phyloP scores from a whole-genome alignment of 2,888 invertebrate genomes.

The Scelioninae gen. 1 region DNA sequence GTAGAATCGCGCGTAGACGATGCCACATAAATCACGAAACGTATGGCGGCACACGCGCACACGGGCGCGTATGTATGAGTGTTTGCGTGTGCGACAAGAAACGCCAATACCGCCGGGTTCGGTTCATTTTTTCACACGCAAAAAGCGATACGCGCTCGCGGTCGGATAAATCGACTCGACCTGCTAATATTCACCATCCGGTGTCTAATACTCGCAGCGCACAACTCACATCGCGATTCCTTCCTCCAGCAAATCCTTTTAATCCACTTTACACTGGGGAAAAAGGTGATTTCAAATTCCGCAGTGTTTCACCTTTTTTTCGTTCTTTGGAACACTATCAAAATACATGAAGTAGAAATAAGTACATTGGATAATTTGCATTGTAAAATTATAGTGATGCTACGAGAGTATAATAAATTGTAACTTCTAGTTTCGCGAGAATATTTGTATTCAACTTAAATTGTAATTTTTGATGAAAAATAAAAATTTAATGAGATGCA shows the following conservation, averaged over 20 bases:
- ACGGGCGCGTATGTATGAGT: conserved; percentile 1
- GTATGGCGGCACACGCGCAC: conserved; percentile 17
- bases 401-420: too few species aligned
- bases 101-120: conserved; percentile 16
- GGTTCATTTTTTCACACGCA: conserved; percentile 33
- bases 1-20: conserved; percentile 43
- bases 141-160: conserved; percentile 23
- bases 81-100: conserved; percentile 13
- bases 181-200: conserved; percentile 2
- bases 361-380: too few species aligned
- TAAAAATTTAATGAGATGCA: too few species aligned
- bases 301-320: too few species aligned
- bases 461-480: too few species aligned
- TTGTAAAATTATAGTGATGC: too few species aligned
- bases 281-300: background rate
- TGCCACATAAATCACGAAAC: conserved; percentile 55
- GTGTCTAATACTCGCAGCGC: conserved; percentile 3
- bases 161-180: conserved; percentile 15
- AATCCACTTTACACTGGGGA: conserved; percentile 2
- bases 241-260: conserved; percentile 5
- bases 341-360: background rate
- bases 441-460: too few species aligned
- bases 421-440: too few species aligned
- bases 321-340: background rate
- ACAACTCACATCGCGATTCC: background rate